phyloP scores from a whole-genome alignment of 1,140 invertebrate species.

The Neocloeon triangulifer region DNA sequence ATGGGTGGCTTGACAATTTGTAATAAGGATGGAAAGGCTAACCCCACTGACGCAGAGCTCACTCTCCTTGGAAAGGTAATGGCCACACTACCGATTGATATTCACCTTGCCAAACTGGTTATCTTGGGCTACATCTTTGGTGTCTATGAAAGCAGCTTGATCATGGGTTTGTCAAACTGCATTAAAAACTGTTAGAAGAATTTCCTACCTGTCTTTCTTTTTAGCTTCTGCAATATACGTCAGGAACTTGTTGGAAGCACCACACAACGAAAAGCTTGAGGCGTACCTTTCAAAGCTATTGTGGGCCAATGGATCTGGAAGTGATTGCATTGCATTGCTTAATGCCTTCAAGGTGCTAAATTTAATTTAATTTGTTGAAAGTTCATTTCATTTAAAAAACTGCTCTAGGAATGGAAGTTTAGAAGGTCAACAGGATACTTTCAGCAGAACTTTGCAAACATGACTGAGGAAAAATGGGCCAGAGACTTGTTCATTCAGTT shows the following conservation, averaged over 20 bases:
- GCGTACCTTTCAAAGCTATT: conserved; percentile 54
- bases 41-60: conserved; percentile 59
- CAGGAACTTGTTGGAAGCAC: conserved; percentile 56
- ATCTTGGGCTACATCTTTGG: conserved; percentile 72
- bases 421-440: conserved; percentile 15
- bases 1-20: conserved; percentile 40
- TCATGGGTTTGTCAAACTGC: conserved; percentile 64
- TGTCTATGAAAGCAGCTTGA: conserved; percentile 58
- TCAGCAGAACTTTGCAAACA: conserved; percentile 11
- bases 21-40: conserved; percentile 24
- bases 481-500: conserved; percentile 45
- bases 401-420: too few relatives aligned
- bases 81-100: conserved; percentile 59
- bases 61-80: conserved; percentile 71
- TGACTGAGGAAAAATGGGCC: conserved; percentile 42
- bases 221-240: conserved; percentile 53
- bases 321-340: conserved; percentile 62
- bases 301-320: conserved; percentile 60
- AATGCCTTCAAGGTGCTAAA: conserved; percentile 42
- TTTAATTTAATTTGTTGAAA: too few relatives aligned
- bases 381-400: too few relatives aligned
- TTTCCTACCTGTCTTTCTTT: conserved; percentile 12
- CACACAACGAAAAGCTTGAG: conserved; percentile 41
- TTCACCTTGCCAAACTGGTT: conserved; percentile 62
- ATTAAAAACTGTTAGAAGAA: too few relatives aligned